These are phyloP conservation scores for Drosophila ananassae DNA, from an alignment of 1,140 invertebrate species.

Conservation along the genomic window DNA sequence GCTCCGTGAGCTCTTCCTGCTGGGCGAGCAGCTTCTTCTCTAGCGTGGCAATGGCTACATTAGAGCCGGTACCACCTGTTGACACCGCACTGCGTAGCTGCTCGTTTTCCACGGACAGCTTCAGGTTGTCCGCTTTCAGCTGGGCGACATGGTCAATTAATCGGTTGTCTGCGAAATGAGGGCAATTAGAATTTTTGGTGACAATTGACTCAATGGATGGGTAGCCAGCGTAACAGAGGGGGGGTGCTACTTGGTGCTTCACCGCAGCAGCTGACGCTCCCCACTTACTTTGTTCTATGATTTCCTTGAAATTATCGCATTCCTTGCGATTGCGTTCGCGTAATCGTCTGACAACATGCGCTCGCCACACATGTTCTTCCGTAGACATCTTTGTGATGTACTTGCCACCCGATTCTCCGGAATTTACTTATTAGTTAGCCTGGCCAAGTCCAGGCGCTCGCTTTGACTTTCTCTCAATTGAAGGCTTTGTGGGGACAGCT, in stretches of 20 bases:
- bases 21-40: constrained; percentile 94
- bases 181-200: constrained; percentile 27
- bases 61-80: constrained; percentile 75
- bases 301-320: constrained; percentile 86
- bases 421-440: constrained; percentile 19
- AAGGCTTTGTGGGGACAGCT: constrained; percentile 14
- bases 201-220: neutral
- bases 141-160: constrained; percentile 92
- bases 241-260: neutral
- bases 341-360: constrained; percentile 86
- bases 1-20: constrained; percentile 96
- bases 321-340: constrained; percentile 86
- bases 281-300: constrained; percentile 86
- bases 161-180: constrained; percentile 89
- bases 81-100: constrained; percentile 86
- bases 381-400: constrained; percentile 52
- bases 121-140: constrained; percentile 92
- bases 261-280: constrained; percentile 2
- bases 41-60: constrained; percentile 86
- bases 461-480: constrained; percentile 9
- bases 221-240: neutral
- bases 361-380: constrained; percentile 85
- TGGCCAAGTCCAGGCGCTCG: constrained; percentile 5
- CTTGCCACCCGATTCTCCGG: constrained; percentile 3
- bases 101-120: constrained; percentile 93